Evolutionary conservation across 2,797 vertebrate genomes (phyloP).

Genomic region (Coracias cyanogaster): DNA sequence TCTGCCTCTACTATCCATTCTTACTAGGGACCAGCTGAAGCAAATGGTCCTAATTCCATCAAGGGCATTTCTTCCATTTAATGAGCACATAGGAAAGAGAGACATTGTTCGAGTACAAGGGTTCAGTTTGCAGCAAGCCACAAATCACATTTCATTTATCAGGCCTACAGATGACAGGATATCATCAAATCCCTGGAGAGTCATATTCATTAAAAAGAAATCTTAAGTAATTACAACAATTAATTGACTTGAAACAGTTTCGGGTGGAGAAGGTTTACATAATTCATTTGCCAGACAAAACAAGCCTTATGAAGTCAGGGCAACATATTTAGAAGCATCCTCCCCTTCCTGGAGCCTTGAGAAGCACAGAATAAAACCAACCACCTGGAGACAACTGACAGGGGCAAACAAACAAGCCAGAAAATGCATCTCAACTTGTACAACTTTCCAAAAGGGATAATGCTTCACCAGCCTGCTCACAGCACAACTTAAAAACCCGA

Average conservation of each 20-base stretch:
- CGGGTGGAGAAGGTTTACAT: constrained; percentile 88
- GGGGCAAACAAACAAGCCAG: constrained; percentile 1
- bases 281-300: constrained; percentile 90
- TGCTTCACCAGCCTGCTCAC: background rate
- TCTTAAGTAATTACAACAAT: constrained; percentile 93
- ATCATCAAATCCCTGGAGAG: constrained; percentile 86
- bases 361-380: background rate
- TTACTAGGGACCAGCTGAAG: constrained; percentile 24
- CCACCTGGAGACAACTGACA: background rate
- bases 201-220: constrained; percentile 91
- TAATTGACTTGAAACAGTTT: constrained; percentile 90
- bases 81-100: constrained; percentile 72
- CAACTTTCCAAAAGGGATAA: background rate
- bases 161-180: constrained; percentile 86
- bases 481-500: background rate
- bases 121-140: constrained; percentile 81
- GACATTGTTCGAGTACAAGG: constrained; percentile 76
- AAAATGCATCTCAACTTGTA: background rate
- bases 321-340: constrained; percentile 54
- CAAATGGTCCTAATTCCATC: constrained; percentile 62
- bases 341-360: constrained; percentile 5
- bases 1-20: background rate
- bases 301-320: constrained; percentile 76
- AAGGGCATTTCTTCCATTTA: constrained; percentile 80
- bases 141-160: constrained; percentile 90